Evolutionary conservation across 1,140 invertebrate genomes (phyloP).

Genomic region (Lepidotrigona ventralis): DNA sequence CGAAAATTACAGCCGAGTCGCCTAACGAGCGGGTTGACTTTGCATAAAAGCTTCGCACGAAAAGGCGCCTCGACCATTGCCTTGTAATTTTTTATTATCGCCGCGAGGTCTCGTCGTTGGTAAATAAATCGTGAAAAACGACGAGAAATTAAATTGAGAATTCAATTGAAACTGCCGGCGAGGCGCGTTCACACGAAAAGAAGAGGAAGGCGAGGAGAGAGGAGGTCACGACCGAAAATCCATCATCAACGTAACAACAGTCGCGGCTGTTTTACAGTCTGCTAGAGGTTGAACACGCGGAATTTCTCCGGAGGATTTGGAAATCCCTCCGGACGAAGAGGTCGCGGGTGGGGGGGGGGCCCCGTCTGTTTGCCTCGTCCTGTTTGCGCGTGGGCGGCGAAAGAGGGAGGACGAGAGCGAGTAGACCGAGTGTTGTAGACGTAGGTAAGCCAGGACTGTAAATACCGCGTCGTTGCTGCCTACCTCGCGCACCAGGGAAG

Average conservation of each 20-base stretch:
- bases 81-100: no score
- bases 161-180: no score
- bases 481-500: conserved; percentile 62
- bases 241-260: no score
- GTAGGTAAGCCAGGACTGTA: conserved; percentile 61
- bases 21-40: not conserved
- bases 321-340: not conserved
- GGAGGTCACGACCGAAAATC: no score
- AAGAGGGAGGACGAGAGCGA: conserved; percentile 35
- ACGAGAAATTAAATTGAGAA: no score
- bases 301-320: not conserved
- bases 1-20: not conserved
- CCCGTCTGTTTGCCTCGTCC: conserved; percentile 26
- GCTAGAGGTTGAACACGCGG: not conserved
- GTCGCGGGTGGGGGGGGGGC: no score
- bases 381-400: conserved; percentile 52
- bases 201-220: no score
- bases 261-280: not conserved
- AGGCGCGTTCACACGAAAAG: no score
- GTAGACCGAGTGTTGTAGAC: conserved; percentile 53
- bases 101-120: no score
- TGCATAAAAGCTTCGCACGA: no score
- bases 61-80: no score
- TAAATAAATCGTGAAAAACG: no score
- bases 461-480: conserved; percentile 64